Evolutionary conservation across 2,113 vertebrate genomes (phyloP), one percentile per base, ranked within the genome.

Genomic region (Gymnogyps californianus): DNA sequence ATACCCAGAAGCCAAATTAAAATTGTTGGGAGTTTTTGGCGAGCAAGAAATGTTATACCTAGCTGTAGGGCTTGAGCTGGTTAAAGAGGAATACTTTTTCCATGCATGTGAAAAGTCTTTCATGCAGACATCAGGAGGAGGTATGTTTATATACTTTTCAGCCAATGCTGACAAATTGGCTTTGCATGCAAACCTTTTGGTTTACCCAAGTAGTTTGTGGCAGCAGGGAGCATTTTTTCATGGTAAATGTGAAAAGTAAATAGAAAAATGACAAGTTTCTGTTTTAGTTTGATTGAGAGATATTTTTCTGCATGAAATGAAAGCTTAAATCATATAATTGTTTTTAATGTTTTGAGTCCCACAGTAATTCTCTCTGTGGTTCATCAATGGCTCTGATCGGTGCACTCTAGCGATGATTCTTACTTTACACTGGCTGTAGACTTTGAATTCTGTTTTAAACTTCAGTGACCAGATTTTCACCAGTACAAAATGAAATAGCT

Each of bases 151-250:
- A 64, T 15, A 20, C 38, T 58, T 87, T 69, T 26, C 74, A 67
- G 67, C 52, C 89, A 90, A 26, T 7, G 11, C 26, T 87, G 72
- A 95, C 78, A 79, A 83, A 58, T 44, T 57, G 64, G 52, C 54
- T 90, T 92, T 81, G 69, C 58, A 20, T 49, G 42, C 58, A 87
- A 80, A 72, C 72, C 49, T 83, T 75, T 83, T 40, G 58, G 62
- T 90, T 95, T 92, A 81, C 54, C 65, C 67, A 87, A 55, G 57
- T 44, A 72, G 52, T 71, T 32, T 89, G 54, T 57, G 69, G 72
- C 82, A 81, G 74, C 44, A 54, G 58, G 44, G 82, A 92, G 52
- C 78, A 87, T 92, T 96, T 93, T 83, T 95, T 94, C 77, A 55
- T 49, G 58, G 77, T 71, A 83, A 89, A 92, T 87, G 72, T 67